phyloP scores from a whole-genome alignment of 92 coral and sea anemone genomes.

The Porites divaricata region DNA sequence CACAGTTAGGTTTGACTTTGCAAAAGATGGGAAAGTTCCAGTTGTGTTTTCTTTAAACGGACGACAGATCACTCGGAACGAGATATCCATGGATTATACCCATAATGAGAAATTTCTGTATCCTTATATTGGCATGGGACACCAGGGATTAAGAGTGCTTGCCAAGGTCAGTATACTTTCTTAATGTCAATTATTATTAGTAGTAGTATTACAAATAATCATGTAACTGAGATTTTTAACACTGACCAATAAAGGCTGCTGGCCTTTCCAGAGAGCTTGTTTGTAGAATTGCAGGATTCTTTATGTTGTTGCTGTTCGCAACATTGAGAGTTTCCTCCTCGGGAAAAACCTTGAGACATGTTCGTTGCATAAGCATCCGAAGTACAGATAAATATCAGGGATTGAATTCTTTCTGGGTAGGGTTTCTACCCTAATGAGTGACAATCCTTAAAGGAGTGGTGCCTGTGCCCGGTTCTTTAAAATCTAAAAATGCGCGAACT shows the following conservation, averaged over 20 bases:
- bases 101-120: not conserved
- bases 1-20: not conserved
- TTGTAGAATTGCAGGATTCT: conserved; percentile 56
- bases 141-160: not conserved
- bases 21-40: not conserved
- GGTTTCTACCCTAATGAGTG: conserved; percentile 39
- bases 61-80: not conserved
- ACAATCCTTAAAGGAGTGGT: conserved; percentile 45
- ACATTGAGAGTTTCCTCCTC: conserved; percentile 28
- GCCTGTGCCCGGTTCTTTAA: no score
- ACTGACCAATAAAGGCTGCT: not conserved
- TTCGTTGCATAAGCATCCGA: conserved; percentile 47
- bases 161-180: not conserved
- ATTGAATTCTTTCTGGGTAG: conserved; percentile 41
- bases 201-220: no score
- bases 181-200: no score
- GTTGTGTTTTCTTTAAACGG: not conserved
- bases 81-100: not conserved
- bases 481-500: no score
- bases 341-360: conserved; percentile 46
- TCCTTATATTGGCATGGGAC: conserved; percentile 3
- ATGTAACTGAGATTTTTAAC: no score
- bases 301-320: conserved; percentile 20
- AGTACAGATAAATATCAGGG: conserved; percentile 43
- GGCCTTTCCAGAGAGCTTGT: conserved; percentile 6